Percentiles rank a stretch among this genome's conserved stretches.
These are phyloP conservation scores for Formica aserva DNA, from an alignment of 2,888 invertebrate species.

Conservation along the genomic window DNA sequence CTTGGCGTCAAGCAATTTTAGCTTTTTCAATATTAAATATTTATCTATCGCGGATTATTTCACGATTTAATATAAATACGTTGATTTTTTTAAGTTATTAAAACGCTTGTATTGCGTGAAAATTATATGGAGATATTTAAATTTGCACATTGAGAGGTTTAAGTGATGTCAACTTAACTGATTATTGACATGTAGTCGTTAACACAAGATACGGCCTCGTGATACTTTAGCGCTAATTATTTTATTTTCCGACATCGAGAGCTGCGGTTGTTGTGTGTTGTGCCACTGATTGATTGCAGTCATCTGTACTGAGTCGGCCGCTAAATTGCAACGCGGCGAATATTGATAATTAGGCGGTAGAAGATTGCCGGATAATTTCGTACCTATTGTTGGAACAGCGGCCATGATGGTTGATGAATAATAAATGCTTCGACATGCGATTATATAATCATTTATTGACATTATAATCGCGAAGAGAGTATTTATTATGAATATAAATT, in stretches of 20 bases:
- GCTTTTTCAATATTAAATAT: background rate
- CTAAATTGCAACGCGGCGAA: conserved; percentile 42
- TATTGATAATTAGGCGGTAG: conserved; percentile 69
- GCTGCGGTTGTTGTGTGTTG: conserved; percentile 44
- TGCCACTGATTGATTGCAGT: conserved; percentile 67
- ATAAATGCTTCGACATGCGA: conserved; percentile 20
- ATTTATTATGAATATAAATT: conserved; percentile 4
- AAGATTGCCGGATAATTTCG: conserved; percentile 66
- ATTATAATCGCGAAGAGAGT: background rate
- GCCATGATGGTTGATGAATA: conserved; percentile 54
- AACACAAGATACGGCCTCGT: conserved; percentile 55
- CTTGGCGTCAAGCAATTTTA: background rate
- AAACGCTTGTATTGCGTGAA: background rate
- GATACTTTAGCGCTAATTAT: conserved; percentile 61
- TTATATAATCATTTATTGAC: conserved; percentile 36
- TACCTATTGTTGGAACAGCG: conserved; percentile 62
- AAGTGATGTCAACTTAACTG: background rate
- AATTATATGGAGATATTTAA: background rate
- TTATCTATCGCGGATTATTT: background rate
- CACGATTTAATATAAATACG: background rate
- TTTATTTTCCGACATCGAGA: conserved; percentile 61
- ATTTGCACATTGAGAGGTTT: conserved; percentile 19
- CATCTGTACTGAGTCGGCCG: conserved; percentile 51
- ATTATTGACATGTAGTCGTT: conserved; percentile 37
- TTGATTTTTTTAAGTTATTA: no score